These are phyloP conservation scores for Tachuris rubrigastra DNA, from an alignment of 2,113 vertebrate species.

Conservation along the genomic window DNA sequence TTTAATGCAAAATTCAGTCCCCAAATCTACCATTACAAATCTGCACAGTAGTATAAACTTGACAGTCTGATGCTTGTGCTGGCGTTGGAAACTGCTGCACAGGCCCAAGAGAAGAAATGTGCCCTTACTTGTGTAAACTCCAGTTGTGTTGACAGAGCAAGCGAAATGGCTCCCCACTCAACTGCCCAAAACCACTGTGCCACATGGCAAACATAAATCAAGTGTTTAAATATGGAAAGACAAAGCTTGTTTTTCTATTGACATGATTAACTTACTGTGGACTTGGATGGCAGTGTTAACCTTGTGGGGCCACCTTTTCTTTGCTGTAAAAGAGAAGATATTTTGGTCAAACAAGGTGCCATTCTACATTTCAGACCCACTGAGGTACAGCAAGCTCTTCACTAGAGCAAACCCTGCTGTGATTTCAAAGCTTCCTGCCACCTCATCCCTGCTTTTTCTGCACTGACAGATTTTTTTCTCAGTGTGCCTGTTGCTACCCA, in stretches of 20 bases:
- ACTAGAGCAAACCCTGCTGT: not conserved
- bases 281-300: constrained; percentile 97
- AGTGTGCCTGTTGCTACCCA: not conserved
- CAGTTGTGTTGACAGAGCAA: not conserved
- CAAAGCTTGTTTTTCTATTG: constrained; percentile 6
- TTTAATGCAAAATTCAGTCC: not conserved
- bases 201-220: not conserved
- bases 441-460: not conserved
- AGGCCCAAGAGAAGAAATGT: not conserved
- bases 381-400: not conserved
- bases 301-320: constrained; percentile 98
- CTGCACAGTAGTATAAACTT: not conserved
- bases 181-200: not conserved
- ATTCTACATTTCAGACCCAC: not conserved
- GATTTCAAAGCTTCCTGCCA: not conserved
- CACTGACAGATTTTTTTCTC: not conserved
- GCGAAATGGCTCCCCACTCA: not conserved
- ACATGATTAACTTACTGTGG: constrained; percentile 85
- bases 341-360: not conserved
- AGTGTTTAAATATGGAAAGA: constrained; percentile 7
- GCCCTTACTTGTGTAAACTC: not conserved
- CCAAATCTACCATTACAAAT: not conserved
- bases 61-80: not conserved
- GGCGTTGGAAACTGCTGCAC: not conserved
- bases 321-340: constrained; percentile 81